Conservation (phyloP, 2,888 invertebrate species). For the Dryobotodes eremita region DNA sequence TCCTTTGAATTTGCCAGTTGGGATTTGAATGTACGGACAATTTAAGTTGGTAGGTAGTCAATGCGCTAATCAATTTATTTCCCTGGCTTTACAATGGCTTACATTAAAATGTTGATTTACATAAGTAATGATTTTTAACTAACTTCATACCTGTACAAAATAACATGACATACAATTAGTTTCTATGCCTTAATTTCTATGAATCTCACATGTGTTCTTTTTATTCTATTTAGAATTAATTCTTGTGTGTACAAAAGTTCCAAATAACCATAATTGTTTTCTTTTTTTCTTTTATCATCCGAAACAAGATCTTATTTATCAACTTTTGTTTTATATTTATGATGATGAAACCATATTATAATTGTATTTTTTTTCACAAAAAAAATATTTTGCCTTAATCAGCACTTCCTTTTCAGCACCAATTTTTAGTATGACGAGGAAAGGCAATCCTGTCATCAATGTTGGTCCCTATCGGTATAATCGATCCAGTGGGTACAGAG, state of each 20-base stretch:
- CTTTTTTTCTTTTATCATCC: neutral
- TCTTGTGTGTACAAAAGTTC: neutral
- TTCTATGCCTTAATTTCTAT: neutral
- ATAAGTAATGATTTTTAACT: neutral
- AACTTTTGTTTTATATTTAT: neutral
- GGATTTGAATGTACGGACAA: too few relatives aligned
- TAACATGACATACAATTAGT: neutral
- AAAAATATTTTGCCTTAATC: neutral
- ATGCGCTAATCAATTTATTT: neutral
- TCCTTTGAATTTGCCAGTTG: too few relatives aligned
- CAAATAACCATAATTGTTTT: neutral
- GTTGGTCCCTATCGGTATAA: slow-evolving; percentile 58
- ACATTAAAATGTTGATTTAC: neutral
- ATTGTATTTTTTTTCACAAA: neutral
- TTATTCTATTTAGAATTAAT: neutral
- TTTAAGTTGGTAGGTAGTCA: too few relatives aligned
- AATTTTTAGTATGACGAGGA: slow-evolving; percentile 45
- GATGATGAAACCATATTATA: neutral
- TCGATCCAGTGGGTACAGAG: slow-evolving; percentile 25
- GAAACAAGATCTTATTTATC: neutral
- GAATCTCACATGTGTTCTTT: neutral
- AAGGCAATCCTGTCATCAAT: slow-evolving; percentile 56
- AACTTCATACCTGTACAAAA: neutral
- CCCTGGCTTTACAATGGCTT: neutral
- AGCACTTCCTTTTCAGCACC: slow-evolving; percentile 37